Base-by-base conservation (phyloP, 2,113 vertebrate species). In the Plotosus lineatus region DNA sequence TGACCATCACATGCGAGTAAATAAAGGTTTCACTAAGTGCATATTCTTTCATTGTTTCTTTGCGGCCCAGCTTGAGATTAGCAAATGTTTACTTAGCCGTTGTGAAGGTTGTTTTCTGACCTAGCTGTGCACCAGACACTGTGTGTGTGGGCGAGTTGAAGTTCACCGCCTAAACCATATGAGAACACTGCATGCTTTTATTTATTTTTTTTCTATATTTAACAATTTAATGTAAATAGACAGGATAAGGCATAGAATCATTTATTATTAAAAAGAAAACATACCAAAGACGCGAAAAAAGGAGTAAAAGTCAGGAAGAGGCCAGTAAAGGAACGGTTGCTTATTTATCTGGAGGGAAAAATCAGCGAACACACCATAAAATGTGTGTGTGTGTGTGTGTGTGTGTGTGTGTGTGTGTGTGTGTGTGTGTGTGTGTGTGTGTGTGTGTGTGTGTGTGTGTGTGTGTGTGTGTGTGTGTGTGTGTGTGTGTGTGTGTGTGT, bases 51-150 rank as follows among this genome's bases (percentile, higher is more conserved):
- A 77, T 75, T 72, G 82, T 78, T 76, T 82, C 83, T 78, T 75
- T 72, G 82, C 81, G 68, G 82, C 74, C 81, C 88, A 81, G 71
- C 71, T 90, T 78, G 83, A 85, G 85, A 83, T 86, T 83, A 73
- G 82, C 89, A 86, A 84, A 83, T 88, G 88, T 90, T 90, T 85
- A 87, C 78, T 83, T 83, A 78, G 73, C 68, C 72, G 46, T 85
- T 76, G 56, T 76, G 74, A 86, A 88, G 81, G 69, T 76, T 90
- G 87, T 86, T 83, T 88, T 78, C 42, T 89, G 85, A 87, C 85
- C 85, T 61, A 86, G 86, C 85, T 78, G 2, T 78, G 83, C 83
- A 88, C 71, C 82, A 83, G 73, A 82, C 79, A 77, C n/a, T n/a
- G 44, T 42, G n/a, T 31, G 81, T 77, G 76, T 77, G 83, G 82